Percentiles rank a stretch among this genome's conserved stretches.
phyloP scores from a whole-genome alignment of 1,140 invertebrate species.

The Heliconius nattereri region DNA sequence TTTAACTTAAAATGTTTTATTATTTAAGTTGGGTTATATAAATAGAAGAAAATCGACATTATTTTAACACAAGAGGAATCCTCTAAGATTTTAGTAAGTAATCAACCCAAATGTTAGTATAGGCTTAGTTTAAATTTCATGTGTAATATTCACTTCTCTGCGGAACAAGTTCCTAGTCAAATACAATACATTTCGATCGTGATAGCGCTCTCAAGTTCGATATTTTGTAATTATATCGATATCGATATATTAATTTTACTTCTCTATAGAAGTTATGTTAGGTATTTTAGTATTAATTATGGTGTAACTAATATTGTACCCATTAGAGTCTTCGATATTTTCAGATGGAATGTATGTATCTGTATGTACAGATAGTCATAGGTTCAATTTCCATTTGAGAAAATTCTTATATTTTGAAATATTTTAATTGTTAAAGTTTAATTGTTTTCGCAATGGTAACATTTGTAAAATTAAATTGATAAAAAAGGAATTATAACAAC shows the following conservation, averaged over 20 bases:
- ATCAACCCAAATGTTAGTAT: constrained; percentile 6
- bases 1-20: too few species aligned
- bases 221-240: background rate
- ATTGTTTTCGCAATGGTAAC: too few species aligned
- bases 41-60: background rate
- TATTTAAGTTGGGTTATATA: background rate
- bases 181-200: constrained; percentile 10
- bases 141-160: constrained; percentile 1
- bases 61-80: background rate
- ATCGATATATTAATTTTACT: background rate
- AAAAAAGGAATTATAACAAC: too few species aligned
- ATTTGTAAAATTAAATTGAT: too few species aligned
- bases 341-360: too few species aligned
- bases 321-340: too few species aligned
- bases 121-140: constrained; percentile 10
- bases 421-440: background rate
- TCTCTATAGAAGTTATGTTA: background rate
- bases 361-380: too few species aligned
- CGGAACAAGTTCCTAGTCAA: background rate
- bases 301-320: too few species aligned
- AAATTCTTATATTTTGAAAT: too few species aligned
- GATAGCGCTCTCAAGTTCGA: background rate
- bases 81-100: background rate
- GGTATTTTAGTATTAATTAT: too few species aligned
- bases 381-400: too few species aligned